phyloP scores from a whole-genome alignment of 2,113 vertebrate genomes.

The Aspidoscelis tigris region DNA sequence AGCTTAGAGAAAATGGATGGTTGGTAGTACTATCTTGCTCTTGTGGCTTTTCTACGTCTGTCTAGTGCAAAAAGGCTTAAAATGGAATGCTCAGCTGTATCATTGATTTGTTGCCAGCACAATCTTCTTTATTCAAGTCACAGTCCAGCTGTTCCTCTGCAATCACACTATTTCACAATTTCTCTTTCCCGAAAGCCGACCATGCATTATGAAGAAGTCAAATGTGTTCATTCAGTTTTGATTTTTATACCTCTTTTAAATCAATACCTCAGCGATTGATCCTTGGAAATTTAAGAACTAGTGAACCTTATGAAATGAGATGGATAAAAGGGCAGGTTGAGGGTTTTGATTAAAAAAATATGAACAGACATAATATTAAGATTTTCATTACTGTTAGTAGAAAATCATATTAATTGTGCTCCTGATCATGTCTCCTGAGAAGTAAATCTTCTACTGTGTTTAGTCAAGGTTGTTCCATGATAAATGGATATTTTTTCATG shows the following conservation, averaged over 20 bases:
- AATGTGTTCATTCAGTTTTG: slow-evolving; percentile 69
- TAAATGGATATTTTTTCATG: too few relatives aligned
- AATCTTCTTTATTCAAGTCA: slow-evolving; percentile 75
- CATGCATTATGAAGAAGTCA: slow-evolving; percentile 72
- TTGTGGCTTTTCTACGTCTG: slow-evolving; percentile 63
- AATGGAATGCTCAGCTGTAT: slow-evolving; percentile 56
- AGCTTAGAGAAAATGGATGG: slow-evolving; percentile 62
- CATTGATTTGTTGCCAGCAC: slow-evolving; percentile 71
- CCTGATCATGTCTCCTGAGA: slow-evolving; percentile 25
- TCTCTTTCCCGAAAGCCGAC: slow-evolving; percentile 67
- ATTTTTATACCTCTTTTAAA: slow-evolving; percentile 70
- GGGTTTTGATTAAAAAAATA: slow-evolving; percentile 50
- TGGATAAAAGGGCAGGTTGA: slow-evolving; percentile 43
- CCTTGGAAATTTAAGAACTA: slow-evolving; percentile 62
- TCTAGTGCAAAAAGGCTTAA: slow-evolving; percentile 67
- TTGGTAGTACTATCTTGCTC: slow-evolving; percentile 62
- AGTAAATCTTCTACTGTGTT: too few relatives aligned
- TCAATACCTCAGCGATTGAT: slow-evolving; percentile 69
- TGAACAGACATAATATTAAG: slow-evolving; percentile 46
- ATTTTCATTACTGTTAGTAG: slow-evolving; percentile 49
- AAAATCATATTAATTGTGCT: slow-evolving; percentile 46
- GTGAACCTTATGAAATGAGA: slow-evolving; percentile 55
- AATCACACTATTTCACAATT: slow-evolving; percentile 68
- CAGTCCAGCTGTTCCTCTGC: slow-evolving; percentile 66
- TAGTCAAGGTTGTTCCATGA: too few relatives aligned